Evolutionary conservation across 2,113 vertebrate genomes (phyloP).

Genomic region (Geococcyx californianus): DNA sequence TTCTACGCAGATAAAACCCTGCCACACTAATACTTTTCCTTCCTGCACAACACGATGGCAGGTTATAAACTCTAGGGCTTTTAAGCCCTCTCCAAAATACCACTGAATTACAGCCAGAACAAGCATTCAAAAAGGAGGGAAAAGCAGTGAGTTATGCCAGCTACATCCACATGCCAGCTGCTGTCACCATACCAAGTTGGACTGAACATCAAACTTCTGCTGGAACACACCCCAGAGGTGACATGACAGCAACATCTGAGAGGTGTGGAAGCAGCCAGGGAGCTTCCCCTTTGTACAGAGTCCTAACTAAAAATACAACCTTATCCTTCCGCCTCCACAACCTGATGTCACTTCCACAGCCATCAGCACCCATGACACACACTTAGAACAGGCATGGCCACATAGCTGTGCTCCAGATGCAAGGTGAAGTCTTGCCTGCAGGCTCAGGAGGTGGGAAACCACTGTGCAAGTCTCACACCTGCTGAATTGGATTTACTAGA

Average conservation of each 20-base stretch:
- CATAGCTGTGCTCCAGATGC: fast-evolving
- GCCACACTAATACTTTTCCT: background rate
- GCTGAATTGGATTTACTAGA: background rate
- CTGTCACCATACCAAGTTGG: background rate
- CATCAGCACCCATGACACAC: background rate
- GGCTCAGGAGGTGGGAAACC: background rate
- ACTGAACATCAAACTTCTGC: background rate
- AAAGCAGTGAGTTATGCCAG: background rate
- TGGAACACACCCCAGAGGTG: background rate
- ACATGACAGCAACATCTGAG: fast-evolving
- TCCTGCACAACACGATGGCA: background rate
- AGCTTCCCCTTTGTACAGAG: background rate
- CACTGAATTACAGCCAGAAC: background rate
- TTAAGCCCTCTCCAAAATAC: background rate
- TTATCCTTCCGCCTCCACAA: fast-evolving
- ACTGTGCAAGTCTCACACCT: background rate
- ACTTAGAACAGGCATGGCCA: background rate
- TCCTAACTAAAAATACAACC: background rate
- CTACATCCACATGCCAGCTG: background rate
- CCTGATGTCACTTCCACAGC: background rate
- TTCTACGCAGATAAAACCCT: fast-evolving
- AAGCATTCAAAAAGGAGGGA: background rate
- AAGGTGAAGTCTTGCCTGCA: background rate
- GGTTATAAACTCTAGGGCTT: background rate
- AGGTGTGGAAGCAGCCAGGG: background rate